phyloP scores from a whole-genome alignment of 2,797 vertebrate species.

The Urosaurus nigricauda region DNA sequence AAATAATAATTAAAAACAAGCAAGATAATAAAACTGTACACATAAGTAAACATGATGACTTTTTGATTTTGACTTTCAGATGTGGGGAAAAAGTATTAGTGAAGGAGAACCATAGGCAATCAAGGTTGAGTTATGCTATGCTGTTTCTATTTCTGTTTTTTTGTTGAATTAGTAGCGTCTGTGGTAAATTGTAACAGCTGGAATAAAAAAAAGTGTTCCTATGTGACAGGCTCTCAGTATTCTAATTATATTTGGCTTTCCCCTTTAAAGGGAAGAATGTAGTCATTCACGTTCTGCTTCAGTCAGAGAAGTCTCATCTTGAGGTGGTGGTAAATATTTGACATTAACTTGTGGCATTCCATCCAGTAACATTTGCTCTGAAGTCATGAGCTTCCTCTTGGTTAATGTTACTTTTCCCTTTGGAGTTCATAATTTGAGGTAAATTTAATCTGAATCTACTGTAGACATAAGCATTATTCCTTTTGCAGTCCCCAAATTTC shows the following conservation, averaged over 20 bases:
- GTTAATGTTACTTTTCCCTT: neutral
- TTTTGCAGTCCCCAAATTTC: neutral
- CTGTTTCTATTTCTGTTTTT: neutral
- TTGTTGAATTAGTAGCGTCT: slow-evolving; percentile 9
- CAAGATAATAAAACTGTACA: too few relatives aligned
- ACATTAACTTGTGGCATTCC: neutral
- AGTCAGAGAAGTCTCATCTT: neutral
- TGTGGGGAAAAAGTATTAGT: neutral
- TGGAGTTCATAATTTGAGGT: neutral
- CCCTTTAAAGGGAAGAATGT: neutral
- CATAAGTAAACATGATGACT: neutral
- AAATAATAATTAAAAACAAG: too few relatives aligned
- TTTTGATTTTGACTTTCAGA: neutral
- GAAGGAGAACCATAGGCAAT: neutral
- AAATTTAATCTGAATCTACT: slow-evolving; percentile 1
- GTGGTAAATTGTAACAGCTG: neutral
- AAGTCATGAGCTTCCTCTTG: neutral
- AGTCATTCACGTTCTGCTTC: neutral
- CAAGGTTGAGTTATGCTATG: neutral
- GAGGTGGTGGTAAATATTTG: neutral
- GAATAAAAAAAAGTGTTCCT: slow-evolving; percentile 6
- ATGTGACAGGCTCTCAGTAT: neutral
- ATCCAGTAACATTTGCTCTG: neutral
- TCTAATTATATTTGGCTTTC: neutral
- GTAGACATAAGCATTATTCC: neutral